These are phyloP conservation scores for Pogoniulus pusillus DNA, from an alignment of 2,797 vertebrate genomes.

Conservation along the genomic window DNA sequence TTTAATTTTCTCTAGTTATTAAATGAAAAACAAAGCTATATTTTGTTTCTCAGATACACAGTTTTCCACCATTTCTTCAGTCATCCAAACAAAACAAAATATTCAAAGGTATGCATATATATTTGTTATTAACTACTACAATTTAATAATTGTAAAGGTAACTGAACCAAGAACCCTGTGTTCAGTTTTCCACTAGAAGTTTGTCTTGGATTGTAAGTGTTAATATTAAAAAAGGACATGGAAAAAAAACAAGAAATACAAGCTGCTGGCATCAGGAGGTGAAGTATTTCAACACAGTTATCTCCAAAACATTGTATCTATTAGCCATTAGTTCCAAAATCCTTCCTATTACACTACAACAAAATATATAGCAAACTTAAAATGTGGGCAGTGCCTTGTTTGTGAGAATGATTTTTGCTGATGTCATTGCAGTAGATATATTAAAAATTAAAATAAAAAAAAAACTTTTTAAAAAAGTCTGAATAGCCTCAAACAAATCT, in stretches of 20 bases:
- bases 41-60: background rate
- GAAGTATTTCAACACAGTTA: background rate
- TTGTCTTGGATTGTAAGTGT: background rate
- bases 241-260: background rate
- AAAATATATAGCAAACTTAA: background rate
- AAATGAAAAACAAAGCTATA: background rate
- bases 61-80: no score
- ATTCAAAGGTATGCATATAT: background rate
- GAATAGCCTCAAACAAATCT: background rate
- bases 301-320: background rate
- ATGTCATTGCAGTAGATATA: no score
- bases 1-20: background rate
- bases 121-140: background rate
- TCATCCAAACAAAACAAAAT: background rate
- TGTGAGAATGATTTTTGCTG: background rate
- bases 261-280: background rate
- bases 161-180: background rate
- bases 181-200: background rate
- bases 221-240: no score
- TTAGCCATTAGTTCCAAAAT: background rate
- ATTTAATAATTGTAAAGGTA: background rate
- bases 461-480: background rate
- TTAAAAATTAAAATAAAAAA: no score
- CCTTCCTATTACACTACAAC: background rate
- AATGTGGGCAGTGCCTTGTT: rapidly evolving